Evolutionary conservation across 2,113 vertebrate genomes (phyloP), one percentile per base, ranked within the genome.

Genomic region (Oreochromis spilurus): DNA sequence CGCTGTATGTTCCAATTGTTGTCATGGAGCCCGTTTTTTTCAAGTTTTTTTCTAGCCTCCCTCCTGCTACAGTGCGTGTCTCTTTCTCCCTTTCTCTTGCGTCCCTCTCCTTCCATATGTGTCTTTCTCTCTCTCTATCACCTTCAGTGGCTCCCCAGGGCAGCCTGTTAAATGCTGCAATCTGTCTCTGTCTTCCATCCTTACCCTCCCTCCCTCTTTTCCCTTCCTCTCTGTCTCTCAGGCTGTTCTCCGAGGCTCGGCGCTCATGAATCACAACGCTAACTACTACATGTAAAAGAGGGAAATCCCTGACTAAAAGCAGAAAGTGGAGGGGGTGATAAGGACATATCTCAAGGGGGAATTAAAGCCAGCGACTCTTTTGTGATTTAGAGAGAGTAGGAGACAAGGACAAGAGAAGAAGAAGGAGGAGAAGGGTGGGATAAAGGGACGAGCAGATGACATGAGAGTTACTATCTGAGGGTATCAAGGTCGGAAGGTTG

Each of bases 81-180:
- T 93, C 92, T 87, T 86, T 89, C 72, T 79, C 89, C 88, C 84
- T 90, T 65, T 65, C 45, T 88, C 88, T 83, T 31, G 81, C 65
- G 36, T 72, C 79, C 62, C 50, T 88, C 86, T 90, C 81, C 31
- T 84, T 87, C 89, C 85, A 92, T 94, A 90, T 90, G 87, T 91
- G 85, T 91, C 93, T 91, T 79, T 89, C 86, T 89, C 91, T 86
- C 86, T 91, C 91, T 92, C 88, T 89, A 87, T 95, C 94, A 95
- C 95, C 92, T 95, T 90, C 96, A 92, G 95, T 91, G 89, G 91
- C 91, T 95, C 96, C 96, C 96, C 88, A 87, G 95, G 96, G 95
- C 91, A 89, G 90, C 40, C 93, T 93, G 92, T 95, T 96, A 96
- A 96, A 96, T 95, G 95, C 95, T 93, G 95, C 95, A 96, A 96